Base-by-base conservation (phyloP, 2,113 vertebrate genomes). In the Indri indri region DNA sequence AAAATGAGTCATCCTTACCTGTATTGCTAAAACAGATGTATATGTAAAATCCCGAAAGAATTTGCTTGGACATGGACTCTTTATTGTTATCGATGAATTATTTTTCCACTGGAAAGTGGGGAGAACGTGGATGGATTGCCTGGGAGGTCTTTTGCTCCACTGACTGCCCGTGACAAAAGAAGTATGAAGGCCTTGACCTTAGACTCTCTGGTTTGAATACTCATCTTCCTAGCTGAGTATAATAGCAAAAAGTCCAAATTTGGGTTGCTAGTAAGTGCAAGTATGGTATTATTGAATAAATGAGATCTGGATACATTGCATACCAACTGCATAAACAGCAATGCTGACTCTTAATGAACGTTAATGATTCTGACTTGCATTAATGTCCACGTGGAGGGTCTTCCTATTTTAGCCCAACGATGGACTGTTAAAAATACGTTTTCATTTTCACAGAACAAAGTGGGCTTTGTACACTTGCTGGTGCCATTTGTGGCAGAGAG, bases 381-480 rank as follows among this genome's bases (percentile, higher is more conserved):
- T 94, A 20, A 57, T 30, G 76, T 73, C 92, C 74, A 80, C 76
- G n/a, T 89, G 61, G n/a, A 96, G 27, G n/a, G 34, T 95, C 87
- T 93, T 97, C 61, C 68, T 87, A 70, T 88, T 74, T 65, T 57
- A 87, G 77, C 77, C 89, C 70, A 66, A 88, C 81, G 95, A 95
- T 87, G 71, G 52, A 80, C 66, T 79, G 74, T 52, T 90, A 83
- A 90, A 81, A 88, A 85, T 54, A 20, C 47, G 54, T 96, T 96
- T 97, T 96, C 61, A 87, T 92, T 94, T 65, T 83, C 57, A 17
- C 74, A 85, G 87, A 96, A 97, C 97, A 97, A 92, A 96, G 94
- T 94, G 90, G 23, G 92, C 95, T 97, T 95, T 97, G 97, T 97
- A 70, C 80, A 95, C 87, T 87, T 87, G 88, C 80, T 52, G 18